phyloP scores from a whole-genome alignment of 2,888 invertebrate genomes.

The Ferrisia virgata region DNA sequence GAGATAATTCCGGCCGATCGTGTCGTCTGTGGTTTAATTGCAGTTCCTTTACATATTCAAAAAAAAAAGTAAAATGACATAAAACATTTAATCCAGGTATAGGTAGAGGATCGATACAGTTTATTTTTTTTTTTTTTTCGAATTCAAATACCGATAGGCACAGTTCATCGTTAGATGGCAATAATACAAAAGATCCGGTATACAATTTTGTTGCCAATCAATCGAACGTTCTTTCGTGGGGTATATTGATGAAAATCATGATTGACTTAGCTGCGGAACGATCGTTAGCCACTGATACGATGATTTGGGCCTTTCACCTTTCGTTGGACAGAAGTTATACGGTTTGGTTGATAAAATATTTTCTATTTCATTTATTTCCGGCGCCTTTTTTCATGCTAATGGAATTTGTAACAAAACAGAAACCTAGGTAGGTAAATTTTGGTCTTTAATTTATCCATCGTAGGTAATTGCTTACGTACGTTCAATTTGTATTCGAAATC shows the following conservation, averaged over 20 bases:
- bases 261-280: background rate
- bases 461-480: background rate
- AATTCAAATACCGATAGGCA: background rate
- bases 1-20: slow-evolving; percentile 42
- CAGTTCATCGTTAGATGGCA: background rate
- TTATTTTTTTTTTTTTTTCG: too few species aligned
- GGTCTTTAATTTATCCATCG: background rate
- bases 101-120: too few species aligned
- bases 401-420: background rate
- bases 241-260: background rate
- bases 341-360: background rate
- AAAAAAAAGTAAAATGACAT: background rate
- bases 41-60: slow-evolving; percentile 31
- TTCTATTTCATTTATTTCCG: background rate
- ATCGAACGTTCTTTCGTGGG: background rate
- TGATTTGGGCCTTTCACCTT: slow-evolving; percentile 2
- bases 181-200: background rate
- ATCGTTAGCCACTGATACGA: background rate
- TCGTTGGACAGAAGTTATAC: background rate
- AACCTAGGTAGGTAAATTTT: background rate
- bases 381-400: slow-evolving; percentile 16
- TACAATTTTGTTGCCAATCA: slow-evolving; percentile 9
- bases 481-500: background rate
- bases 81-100: too few species aligned
- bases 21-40: slow-evolving; percentile 23